These are phyloP conservation scores for Pantherophis guttatus DNA, from an alignment of 2,113 vertebrate species.

Conservation along the genomic window DNA sequence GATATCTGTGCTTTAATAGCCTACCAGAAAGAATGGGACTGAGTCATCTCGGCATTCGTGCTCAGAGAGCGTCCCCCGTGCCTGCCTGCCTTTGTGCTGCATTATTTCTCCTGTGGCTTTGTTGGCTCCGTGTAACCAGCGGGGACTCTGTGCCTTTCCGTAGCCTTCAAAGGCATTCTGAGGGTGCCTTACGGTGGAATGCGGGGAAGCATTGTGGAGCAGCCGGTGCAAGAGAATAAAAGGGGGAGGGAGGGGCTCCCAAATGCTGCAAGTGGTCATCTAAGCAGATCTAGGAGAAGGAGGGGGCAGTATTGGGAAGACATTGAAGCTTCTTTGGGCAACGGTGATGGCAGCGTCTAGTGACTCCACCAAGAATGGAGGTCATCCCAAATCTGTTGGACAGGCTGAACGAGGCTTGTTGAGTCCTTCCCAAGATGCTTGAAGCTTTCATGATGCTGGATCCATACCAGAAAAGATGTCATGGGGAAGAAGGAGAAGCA, in stretches of 20 bases:
- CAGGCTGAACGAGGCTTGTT: not conserved
- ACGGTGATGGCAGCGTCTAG: not conserved
- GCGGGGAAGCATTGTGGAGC: not conserved
- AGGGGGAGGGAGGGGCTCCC: not conserved
- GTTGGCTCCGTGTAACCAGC: not conserved
- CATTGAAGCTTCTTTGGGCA: not conserved
- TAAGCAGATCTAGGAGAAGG: not conserved
- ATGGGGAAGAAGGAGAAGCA: accelerated
- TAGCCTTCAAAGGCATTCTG: not conserved
- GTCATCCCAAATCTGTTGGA: not conserved
- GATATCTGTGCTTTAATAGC: not conserved
- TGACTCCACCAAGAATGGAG: not conserved
- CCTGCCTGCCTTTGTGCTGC: not conserved
- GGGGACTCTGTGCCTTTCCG: not conserved
- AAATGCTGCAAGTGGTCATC: not conserved
- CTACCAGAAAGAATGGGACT: accelerated
- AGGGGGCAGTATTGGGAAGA: not conserved
- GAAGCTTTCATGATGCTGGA: not conserved
- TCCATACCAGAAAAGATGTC: not conserved
- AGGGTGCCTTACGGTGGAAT: not conserved
- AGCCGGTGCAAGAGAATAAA: not conserved
- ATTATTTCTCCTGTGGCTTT: not conserved
- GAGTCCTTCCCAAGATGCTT: no score
- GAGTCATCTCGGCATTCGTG: not conserved
- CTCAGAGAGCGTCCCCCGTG: not conserved